Base-by-base conservation (phyloP, 1,140 invertebrate species). In the Tetramorium alpestre region DNA sequence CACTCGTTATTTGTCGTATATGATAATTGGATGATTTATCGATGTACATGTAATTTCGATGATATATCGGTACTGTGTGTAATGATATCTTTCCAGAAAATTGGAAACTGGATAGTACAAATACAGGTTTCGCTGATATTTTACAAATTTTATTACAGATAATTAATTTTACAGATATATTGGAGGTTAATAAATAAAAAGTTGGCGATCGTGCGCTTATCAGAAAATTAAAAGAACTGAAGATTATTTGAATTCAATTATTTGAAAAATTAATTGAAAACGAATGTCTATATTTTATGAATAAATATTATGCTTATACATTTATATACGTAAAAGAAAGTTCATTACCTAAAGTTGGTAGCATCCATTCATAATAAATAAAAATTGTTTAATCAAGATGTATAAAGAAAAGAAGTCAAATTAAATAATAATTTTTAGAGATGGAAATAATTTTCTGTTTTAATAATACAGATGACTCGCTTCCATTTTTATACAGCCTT, bases 21-120 rank as follows among this genome's bases (percentile, higher is more conserved):
- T 16, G 25, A 54, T 69, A 80, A 80, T 80, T 25, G 64, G 8
- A 54, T 22, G n/a, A 77, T 64, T 62, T 16, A 28, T 44, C 64
- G n/a, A 16, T 80, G 28, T 49, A 16, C 3, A 16, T 16, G 13
- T 38, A 51, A 80, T 49, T 38, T 28, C 6, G 11, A 65, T 3
- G 16, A 11, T 60, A 28, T 33, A 62, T 47, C 25, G 13, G 7
- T 51, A 33, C 7, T 2, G 7, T 25, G 7, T 25, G 38, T 56
- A 64, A 64, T 18, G 5, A 28, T 44, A 77, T n/a, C 16, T 77
- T 64, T 11, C 11, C 1, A 41, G 2, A 62, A 77, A 64, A 77
- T 22, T 13, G 18, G 56, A 44, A 77, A 11, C 18, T 62, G 25
- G 49, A 58, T 60, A 41, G n/a, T 49, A 51, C 16, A 54, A 38